Conservation (phyloP, 2,888 invertebrate species). For the Ditylenchus weischeri region DNA sequence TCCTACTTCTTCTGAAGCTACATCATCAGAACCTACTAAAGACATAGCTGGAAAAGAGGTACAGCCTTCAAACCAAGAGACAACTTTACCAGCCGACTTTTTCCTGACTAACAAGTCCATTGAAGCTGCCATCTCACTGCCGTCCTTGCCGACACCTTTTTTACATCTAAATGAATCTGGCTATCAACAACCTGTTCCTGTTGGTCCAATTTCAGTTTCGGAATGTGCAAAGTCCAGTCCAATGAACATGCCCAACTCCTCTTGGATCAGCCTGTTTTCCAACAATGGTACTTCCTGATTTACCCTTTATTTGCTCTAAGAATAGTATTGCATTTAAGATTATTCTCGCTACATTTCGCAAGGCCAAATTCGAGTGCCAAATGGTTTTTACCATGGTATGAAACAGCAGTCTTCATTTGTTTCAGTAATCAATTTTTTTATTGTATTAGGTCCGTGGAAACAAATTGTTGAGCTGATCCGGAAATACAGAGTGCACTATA, state of each 20-base stretch:
- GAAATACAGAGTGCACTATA: slow-evolving; percentile 36
- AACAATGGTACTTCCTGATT: slow-evolving; percentile 28
- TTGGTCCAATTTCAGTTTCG: too few relatives aligned
- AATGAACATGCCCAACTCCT: not conserved
- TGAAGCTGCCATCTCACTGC: too few relatives aligned
- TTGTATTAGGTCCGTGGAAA: slow-evolving; percentile 33
- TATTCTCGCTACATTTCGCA: slow-evolving; percentile 34
- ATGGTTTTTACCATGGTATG: slow-evolving; percentile 30
- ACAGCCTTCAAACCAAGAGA: too few relatives aligned
- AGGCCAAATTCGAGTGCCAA: slow-evolving; percentile 33
- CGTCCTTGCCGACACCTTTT: too few relatives aligned
- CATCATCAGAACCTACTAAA: not conserved
- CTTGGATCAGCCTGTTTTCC: slow-evolving; percentile 34
- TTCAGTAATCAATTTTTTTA: not conserved
- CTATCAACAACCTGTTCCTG: too few relatives aligned
- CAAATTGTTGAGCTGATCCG: slow-evolving; percentile 26
- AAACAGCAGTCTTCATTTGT: not conserved
- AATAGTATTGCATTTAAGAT: slow-evolving; percentile 23
- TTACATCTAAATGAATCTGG: too few relatives aligned
- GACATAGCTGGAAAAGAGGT: too few relatives aligned
- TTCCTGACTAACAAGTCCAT: too few relatives aligned
- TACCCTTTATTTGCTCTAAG: not conserved
- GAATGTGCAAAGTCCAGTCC: not conserved
- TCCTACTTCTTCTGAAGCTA: not conserved
- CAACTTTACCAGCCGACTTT: too few relatives aligned